These are phyloP conservation scores for Meteorus cinctellus DNA, from an alignment of 2,888 invertebrate species.

Conservation along the genomic window DNA sequence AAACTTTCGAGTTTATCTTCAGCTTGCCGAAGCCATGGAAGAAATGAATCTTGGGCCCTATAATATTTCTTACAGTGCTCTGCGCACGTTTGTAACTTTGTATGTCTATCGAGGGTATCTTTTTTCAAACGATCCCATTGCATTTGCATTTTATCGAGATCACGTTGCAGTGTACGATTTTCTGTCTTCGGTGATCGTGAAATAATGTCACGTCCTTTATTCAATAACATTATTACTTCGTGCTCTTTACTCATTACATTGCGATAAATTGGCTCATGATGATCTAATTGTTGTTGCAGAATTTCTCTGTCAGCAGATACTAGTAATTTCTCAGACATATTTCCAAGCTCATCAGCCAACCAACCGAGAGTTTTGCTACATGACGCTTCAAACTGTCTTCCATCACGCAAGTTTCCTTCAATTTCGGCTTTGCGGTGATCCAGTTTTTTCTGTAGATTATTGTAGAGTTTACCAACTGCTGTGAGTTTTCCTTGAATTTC, in stretches of 20 bases:
- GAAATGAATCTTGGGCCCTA: conserved; percentile 87
- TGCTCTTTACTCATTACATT: conserved; percentile 92
- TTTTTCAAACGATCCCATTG: conserved; percentile 95
- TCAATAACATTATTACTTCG: conserved; percentile 94
- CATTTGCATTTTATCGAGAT: conserved; percentile 90
- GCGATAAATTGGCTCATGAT: conserved; percentile 91
- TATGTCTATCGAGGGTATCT: conserved; percentile 90
- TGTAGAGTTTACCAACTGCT: conserved; percentile 90
- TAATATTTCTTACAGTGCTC: conserved; percentile 95
- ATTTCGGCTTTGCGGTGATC: conserved; percentile 93
- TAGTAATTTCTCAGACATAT: conserved; percentile 83
- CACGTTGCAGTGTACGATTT: conserved; percentile 81
- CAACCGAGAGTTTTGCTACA: conserved; percentile 93
- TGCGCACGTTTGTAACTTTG: conserved; percentile 86
- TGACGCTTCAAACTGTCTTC: conserved; percentile 91
- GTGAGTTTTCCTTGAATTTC: conserved; percentile 93
- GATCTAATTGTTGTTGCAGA: conserved; percentile 89
- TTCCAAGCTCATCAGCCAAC: conserved; percentile 87
- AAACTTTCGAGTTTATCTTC: conserved; percentile 89
- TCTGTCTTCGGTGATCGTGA: conserved; percentile 74
- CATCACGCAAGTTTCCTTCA: conserved; percentile 89
- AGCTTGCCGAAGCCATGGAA: conserved; percentile 90
- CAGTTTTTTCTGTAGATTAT: conserved; percentile 90
- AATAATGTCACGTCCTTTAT: conserved; percentile 87
- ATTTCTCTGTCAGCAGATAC: conserved; percentile 91